Evolutionary conservation across 1,140 invertebrate species (phyloP), one percentile per base, ranked within the genome.

Genomic region (Drosophila sucinea): DNA sequence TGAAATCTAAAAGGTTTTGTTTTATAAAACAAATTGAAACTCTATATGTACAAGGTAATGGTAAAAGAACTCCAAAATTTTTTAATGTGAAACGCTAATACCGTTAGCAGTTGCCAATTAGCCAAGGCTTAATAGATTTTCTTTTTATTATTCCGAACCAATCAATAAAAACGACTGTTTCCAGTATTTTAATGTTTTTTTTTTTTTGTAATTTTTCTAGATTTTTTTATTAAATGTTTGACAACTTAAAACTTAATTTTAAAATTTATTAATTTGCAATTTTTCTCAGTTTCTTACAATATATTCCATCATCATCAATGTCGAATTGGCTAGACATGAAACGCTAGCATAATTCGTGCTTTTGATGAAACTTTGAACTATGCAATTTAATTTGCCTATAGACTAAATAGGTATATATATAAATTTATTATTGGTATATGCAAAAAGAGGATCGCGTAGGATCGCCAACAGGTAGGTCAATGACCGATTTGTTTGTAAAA

Each of bases 281-380:
- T n/a, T 32, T 32, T 51, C 23, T 23, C 25, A 23, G 47, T 51
- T 56, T 56, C 41, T 67, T 41, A 41, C n/a, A 41, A 41, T 41
- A 41, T 41, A 72, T 54, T 73, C 60, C 40, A 29, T 70, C 56
- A 47, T 76, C 56, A 60, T 61, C 29, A 55, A 32, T 2, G 41
- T 78, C 40, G 40, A 38, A 7, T 11, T 3, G 35, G 10, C 35
- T 38, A 7, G 7, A 38, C 67, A 60, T 23, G 41, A 62, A 72
- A 77, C 54, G 60, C 80, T 67, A 77, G 57, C 67, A 86, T 54
- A 73, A 85, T 62, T 78, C 68, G 58, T 66, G 68, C 79, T 40
- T 41, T 41, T 66, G 67, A 77, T 63, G 57, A 71, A 87, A 83
- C 77, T 80, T 81, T 82, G 65, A 69, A 73, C 74, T 85, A 85